Base-by-base conservation (phyloP, 23 tunicate species). In the Trididemnum clinides region DNA sequence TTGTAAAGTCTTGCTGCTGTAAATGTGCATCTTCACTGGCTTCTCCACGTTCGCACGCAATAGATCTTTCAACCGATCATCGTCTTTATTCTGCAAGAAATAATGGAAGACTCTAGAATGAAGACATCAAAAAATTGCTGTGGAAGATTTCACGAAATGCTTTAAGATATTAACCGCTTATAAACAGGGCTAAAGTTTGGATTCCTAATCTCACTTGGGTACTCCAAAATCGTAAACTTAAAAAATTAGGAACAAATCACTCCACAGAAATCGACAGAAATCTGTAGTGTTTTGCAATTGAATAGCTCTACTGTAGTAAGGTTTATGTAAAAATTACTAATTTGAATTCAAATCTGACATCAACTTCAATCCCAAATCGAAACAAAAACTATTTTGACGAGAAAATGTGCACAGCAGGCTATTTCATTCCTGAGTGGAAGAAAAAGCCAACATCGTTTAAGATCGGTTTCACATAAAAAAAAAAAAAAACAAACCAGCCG, bases 11-110 rank as follows among this genome's bases (percentile, higher is more conserved):
- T 96, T 96, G 71, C 95, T 88, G 93, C 99, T 96, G 64, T 87
- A 96, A 1, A 96, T 86, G 36, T 82, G 79, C 87, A 96, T 85
- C 78, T 91, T 88, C 25, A 96, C 83, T 0, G 99, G 99, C 50
- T 96, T 96, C 64, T 96, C 99, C 49, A 96, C 99, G 71, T 96
- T 96, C 22, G 97, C 97, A 31, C 88, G 71, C n/a, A 97, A 87
- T 26, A 97, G 65, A 75, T 97, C 99, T 51, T 97, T 97, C 71
- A 97, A 78, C 33, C 95, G 36, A 33, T 97, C 99, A 65, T 97
- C 99, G 64, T 97, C 99, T 57, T 89, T 91, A 69, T 97, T 86
- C 91, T 87, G 58, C 33, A 80, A 30, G 25, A 71, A 71, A 71
- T 44, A 15, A 44, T 44, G 15, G 15, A 15, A 44, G 15, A 7